A percentile compares a stretch with the other conserved stretches of the same genome.
phyloP scores from a whole-genome alignment of 2,888 invertebrate species.

The Muschampia staudingeri region DNA sequence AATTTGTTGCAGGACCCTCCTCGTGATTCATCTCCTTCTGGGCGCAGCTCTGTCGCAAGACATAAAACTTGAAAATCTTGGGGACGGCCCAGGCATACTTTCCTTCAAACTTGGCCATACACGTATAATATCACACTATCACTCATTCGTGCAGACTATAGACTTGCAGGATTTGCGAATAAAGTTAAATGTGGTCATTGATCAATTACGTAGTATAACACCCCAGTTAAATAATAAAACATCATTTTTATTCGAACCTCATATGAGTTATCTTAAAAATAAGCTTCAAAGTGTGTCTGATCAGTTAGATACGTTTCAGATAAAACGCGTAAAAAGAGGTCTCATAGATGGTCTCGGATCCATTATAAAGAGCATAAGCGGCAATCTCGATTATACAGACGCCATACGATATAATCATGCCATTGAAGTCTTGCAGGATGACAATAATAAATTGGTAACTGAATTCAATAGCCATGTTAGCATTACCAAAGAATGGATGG shows the following conservation, averaged over 20 bases:
- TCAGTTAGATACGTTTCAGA: background rate
- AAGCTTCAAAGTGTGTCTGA: background rate
- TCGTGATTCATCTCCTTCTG: constrained; percentile 14
- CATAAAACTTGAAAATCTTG: constrained; percentile 6
- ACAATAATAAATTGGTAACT: constrained; percentile 11
- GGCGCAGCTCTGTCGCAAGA: constrained; percentile 29
- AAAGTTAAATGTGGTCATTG: background rate
- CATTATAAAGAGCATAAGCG: constrained; percentile 38
- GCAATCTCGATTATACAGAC: constrained; percentile 31
- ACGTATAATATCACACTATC: constrained; percentile 3
- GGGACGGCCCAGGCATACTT: background rate
- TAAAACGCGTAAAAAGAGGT: constrained; percentile 10
- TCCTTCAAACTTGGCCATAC: background rate
- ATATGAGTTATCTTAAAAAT: background rate
- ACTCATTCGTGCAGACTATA: background rate
- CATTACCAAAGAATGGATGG: constrained; percentile 10
- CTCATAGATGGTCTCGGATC: constrained; percentile 30
- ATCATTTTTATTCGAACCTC: background rate
- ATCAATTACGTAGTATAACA: background rate
- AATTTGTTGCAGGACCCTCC: constrained; percentile 33
- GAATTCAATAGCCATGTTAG: constrained; percentile 12
- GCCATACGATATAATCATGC: background rate
- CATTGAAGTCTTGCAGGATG: constrained; percentile 4
- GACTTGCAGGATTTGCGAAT: background rate
- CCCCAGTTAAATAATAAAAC: background rate